These are phyloP conservation scores for Dusona sp. DNA, from an alignment of 2,888 invertebrate genomes.

Conservation along the genomic window DNA sequence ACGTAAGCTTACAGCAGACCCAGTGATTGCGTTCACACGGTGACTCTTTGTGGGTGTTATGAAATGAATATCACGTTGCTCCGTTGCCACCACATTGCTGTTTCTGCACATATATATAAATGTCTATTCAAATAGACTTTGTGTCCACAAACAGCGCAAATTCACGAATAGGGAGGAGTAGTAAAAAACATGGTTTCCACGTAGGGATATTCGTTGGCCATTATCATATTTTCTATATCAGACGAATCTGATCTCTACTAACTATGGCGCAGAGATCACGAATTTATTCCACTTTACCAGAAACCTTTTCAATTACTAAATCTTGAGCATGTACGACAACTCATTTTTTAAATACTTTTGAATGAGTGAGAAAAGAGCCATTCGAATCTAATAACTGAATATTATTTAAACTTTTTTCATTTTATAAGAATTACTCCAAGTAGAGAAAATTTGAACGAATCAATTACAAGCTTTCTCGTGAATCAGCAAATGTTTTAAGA, in stretches of 20 bases:
- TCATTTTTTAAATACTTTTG: background rate
- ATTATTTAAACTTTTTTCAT: background rate
- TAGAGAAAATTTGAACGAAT: background rate
- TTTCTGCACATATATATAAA: constrained; percentile 68
- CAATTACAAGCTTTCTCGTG: too few species aligned
- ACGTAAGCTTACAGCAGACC: constrained; percentile 74
- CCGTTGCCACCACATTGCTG: constrained; percentile 58
- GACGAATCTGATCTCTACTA: background rate
- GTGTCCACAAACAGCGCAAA: constrained; percentile 29
- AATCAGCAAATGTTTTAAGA: too few species aligned
- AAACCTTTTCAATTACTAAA: background rate
- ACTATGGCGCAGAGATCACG: too few species aligned
- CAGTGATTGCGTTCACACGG: constrained; percentile 82
- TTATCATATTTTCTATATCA: constrained; percentile 27
- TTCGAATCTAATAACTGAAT: background rate
- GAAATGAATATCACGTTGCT: constrained; percentile 83
- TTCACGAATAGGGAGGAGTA: background rate
- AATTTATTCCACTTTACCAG: background rate
- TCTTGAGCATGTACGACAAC: background rate
- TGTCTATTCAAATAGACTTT: background rate
- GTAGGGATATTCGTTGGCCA: constrained; percentile 22
- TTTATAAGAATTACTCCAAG: background rate
- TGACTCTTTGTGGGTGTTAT: constrained; percentile 83
- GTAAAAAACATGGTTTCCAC: constrained; percentile 26
- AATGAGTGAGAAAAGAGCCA: background rate